Evolutionary conservation across 1,140 invertebrate genomes (phyloP), one percentile per base, ranked within the genome.

Genomic region (Dysdera silvatica): DNA sequence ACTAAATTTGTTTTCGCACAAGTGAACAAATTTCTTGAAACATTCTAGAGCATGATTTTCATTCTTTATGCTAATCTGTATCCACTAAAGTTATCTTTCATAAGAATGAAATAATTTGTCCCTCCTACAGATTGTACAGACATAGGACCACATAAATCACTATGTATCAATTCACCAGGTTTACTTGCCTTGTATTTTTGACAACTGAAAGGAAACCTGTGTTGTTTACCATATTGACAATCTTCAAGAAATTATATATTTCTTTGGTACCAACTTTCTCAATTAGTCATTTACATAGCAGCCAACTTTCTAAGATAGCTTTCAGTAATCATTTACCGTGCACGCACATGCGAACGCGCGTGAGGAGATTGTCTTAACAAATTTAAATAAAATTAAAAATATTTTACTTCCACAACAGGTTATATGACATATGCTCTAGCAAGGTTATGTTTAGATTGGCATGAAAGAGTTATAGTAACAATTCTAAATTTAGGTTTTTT

Each of bases 11-110:
- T 76, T 56, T 31, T 40, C 40, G 23, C 58, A 55, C 14, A 37
- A 23, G 8, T 10, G 26, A 14, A 61, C 40, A 54, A 56, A 65
- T 18, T 65, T 45, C 20, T 59, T 64, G 45, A 58, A 45, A 31
- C 23, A 35, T 51, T 62, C 52, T 32, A 76, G 69, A n/a, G 47
- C 61, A 65, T 68, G 59, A 51, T 49, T 68, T 69, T 79, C 80
- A 2, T 69, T 66, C 40, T 72, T 74, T 1, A 79, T 2, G 77
- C 67, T 7, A n/a, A 64, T 18, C 71, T 62, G 54, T 69, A 77
- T 18, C 72, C 67, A 23, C 74, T 74, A 59, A 66, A 73, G 51
- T 78, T 73, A 64, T 79, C 76, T 40, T 74, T 72, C 26, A 78
- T 70, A 0, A 70, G 71, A 12, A 78, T 29, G 62, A 77, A 68